Percentiles rank a stretch among this genome's conserved stretches.
These are phyloP conservation scores for Epirrhoe tristata DNA, from an alignment of 2,888 invertebrate species.

Conservation along the genomic window DNA sequence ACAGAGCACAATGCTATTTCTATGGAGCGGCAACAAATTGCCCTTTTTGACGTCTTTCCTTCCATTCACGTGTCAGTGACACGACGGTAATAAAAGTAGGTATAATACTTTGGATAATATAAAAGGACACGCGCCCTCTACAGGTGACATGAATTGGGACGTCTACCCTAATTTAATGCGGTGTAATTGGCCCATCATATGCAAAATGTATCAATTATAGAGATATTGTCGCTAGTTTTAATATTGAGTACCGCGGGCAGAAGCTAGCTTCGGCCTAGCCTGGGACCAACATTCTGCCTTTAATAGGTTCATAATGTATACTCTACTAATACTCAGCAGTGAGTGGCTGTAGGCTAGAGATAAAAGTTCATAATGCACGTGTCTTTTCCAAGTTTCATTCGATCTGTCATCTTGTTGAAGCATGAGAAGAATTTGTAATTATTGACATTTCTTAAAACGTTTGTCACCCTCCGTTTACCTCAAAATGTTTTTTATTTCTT, in stretches of 20 bases:
- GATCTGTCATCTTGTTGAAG: too few species aligned
- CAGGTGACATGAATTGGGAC: constrained; percentile 58
- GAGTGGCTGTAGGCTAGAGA: too few species aligned
- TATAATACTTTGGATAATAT: constrained; percentile 43
- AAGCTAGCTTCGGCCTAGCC: too few species aligned
- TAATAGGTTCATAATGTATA: too few species aligned
- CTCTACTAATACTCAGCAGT: too few species aligned
- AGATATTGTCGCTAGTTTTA: not conserved
- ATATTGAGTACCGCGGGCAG: too few species aligned
- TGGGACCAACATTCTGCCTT: too few species aligned
- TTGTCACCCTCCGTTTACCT: not conserved
- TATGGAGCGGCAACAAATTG: constrained; percentile 71
- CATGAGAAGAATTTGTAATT: too few species aligned
- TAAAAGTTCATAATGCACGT: too few species aligned
- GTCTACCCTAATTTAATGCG: constrained; percentile 46
- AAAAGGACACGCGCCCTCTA: constrained; percentile 70
- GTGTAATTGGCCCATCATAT: constrained; percentile 22
- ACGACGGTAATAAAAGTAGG: constrained; percentile 55
- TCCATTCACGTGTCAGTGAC: constrained; percentile 67
- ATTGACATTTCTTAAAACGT: too few species aligned
- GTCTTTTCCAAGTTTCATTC: too few species aligned
- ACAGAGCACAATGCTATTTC: constrained; percentile 62
- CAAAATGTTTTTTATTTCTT: not conserved
- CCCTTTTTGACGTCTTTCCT: constrained; percentile 79
- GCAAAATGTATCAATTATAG: not conserved